Conservation (phyloP, 2,113 vertebrate genomes). For the Chamaetylas fuelleborni region DNA sequence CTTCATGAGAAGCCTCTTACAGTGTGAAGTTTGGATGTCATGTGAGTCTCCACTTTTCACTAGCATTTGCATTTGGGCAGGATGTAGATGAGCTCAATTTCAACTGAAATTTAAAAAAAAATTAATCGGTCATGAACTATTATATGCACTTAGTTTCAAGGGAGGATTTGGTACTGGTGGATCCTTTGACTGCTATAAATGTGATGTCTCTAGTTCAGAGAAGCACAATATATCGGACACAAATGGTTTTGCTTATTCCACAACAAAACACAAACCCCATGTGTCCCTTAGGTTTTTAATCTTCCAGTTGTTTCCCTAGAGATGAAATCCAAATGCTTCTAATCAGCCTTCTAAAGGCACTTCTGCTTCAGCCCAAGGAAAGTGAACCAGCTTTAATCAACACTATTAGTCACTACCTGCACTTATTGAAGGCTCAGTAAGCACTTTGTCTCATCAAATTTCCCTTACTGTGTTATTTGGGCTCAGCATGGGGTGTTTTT, state of each 20-base stretch:
- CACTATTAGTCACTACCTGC: background rate
- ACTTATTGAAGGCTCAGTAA: background rate
- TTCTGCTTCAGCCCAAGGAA: background rate
- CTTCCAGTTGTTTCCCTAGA: background rate
- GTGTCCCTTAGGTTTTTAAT: background rate
- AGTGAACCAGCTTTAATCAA: background rate
- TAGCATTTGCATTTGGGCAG: background rate
- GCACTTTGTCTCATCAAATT: background rate
- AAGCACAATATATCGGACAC: background rate
- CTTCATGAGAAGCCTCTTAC: background rate
- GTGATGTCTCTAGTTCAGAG: background rate
- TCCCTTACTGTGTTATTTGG: background rate
- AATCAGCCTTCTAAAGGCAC: background rate
- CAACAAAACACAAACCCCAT: background rate
- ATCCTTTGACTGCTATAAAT: background rate
- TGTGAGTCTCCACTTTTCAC: fast-evolving
- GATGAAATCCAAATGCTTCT: background rate
- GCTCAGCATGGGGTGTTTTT: background rate
- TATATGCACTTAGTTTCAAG: background rate
- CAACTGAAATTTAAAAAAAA: background rate
- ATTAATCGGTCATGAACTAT: background rate
- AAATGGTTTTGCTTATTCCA: background rate
- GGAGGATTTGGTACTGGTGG: background rate
- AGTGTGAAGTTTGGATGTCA: background rate
- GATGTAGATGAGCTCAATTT: background rate